Evolutionary conservation across 2,113 vertebrate species (phyloP), one percentile per base, ranked within the genome.

Genomic region (Cheirogaleus medius): DNA sequence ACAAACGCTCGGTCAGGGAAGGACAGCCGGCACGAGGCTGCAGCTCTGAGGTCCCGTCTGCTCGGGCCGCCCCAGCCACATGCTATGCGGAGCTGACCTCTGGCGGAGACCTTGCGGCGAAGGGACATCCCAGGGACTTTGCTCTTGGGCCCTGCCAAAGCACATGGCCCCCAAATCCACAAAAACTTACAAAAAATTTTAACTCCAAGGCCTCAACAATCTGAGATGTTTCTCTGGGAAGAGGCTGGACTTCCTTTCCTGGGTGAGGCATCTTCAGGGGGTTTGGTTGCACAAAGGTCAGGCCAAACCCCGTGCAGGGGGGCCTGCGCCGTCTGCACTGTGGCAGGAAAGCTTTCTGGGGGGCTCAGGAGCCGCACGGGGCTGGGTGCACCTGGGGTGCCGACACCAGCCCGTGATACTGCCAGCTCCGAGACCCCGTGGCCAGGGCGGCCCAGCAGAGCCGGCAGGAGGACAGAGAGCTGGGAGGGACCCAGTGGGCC

Each of bases 11-110:
- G 0, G 8, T 21, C 23, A 2, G 64, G 3, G 27, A 52, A 6
- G 0, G 29, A n/a, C 17, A 17, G 11, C 29, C 0, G 0, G 8
- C n/a, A 6, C 1, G 8, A 15, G 3, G 3, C 21, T 39, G 0
- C 4, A 66, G 6, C 56, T 81, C 68, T 1, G 56, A 83, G 91
- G 1, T 18, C 56, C 21, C 0, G 3, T 15, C 17, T 0, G 2
- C 69, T 76, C 6, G 0, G 12, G 4, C 54, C 54, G 11, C 56
- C 7, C 64, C 5, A 0, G 39, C 44, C 32, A 49, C 49, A 0
- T 12, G 42, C 42, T 27, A 9, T 1, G 0, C 4, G 5, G 3
- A 29, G 23, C 58, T 49, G 6, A 32, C 44, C 73, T 60, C 21
- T 1, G 12, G 34, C 32, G 12, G 73, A 29, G 21, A 39, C 39